A percentile compares a stretch with the other conserved stretches of the same genome.
Evolutionary conservation across 2,113 vertebrate species (phyloP).

Genomic region (Chascanopsetta lugubris): DNA sequence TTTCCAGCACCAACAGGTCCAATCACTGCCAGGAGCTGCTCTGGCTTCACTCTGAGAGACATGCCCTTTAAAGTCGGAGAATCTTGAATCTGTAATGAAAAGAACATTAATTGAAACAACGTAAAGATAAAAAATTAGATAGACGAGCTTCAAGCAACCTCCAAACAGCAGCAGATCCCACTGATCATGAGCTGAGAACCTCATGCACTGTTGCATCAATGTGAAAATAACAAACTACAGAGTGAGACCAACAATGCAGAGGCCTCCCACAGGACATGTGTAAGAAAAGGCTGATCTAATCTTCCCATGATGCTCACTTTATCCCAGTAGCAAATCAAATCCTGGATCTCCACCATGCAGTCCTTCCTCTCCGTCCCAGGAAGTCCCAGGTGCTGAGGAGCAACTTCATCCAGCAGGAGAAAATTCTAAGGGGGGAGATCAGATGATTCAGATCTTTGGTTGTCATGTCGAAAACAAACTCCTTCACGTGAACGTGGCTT

Average conservation of each 20-base stretch:
- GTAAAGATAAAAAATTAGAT: no score
- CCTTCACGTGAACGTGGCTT: not conserved
- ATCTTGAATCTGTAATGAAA: slow-evolving; percentile 78
- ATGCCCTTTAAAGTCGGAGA: slow-evolving; percentile 86
- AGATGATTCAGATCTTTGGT: slow-evolving; percentile 7
- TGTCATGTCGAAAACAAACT: not conserved
- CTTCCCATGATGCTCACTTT: slow-evolving; percentile 72
- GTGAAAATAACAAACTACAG: no score
- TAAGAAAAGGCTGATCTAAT: not conserved
- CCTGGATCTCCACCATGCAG: slow-evolving; percentile 80
- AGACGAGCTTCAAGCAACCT: no score
- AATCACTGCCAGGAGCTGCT: slow-evolving; percentile 89
- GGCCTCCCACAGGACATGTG: no score
- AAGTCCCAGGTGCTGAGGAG: slow-evolving; percentile 61
- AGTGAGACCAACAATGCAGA: no score
- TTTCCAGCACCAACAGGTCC: slow-evolving; percentile 96
- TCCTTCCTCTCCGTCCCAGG: slow-evolving; percentile 74
- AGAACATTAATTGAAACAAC: not conserved
- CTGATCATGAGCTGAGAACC: no score
- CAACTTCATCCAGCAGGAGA: slow-evolving; percentile 88
- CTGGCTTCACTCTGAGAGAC: slow-evolving; percentile 85
- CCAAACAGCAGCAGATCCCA: no score
- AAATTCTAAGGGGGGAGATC: slow-evolving; percentile 78
- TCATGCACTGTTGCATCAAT: no score
- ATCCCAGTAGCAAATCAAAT: slow-evolving; percentile 89